Conservation (phyloP, 2,888 invertebrate species). For the Drosophila hawaiiensis region DNA sequence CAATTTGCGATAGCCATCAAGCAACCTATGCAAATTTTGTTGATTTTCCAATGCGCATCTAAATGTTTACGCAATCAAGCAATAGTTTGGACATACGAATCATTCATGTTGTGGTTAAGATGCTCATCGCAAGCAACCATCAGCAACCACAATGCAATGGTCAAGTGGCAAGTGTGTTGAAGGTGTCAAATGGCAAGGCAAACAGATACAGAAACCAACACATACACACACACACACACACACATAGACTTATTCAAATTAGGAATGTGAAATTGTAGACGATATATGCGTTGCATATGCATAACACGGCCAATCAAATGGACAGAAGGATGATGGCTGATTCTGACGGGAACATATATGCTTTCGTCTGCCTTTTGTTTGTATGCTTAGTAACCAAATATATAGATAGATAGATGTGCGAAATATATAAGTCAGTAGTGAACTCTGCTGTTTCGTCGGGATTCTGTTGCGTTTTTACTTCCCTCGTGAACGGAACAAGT, state of each 20-base stretch:
- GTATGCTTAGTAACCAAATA: not conserved
- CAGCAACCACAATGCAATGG: conserved; percentile 25
- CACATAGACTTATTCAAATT: conserved; percentile 7
- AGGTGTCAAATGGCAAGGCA: conserved; percentile 54
- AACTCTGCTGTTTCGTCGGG: not conserved
- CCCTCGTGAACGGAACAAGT: conserved; percentile 28
- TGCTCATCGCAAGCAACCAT: conserved; percentile 24
- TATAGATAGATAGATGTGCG: not conserved
- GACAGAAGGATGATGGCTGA: not conserved
- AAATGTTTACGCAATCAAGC: conserved; percentile 74
- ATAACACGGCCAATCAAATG: not conserved
- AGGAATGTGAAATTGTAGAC: conserved; percentile 31
- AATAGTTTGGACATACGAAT: conserved; percentile 57
- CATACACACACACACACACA: conserved; percentile 1
- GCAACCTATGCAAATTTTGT: conserved; percentile 33
- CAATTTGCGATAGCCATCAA: conserved; percentile 22
- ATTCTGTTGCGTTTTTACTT: conserved; percentile 39
- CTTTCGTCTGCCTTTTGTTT: not conserved
- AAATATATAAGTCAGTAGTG: not conserved
- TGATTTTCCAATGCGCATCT: conserved; percentile 25
- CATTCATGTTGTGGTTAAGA: conserved; percentile 68
- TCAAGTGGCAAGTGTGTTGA: conserved; percentile 49
- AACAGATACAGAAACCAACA: conserved; percentile 15
- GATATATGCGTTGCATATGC: not conserved
- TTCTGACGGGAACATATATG: not conserved